phyloP scores from a whole-genome alignment of 30 jellyfish, hydroid and myxozoan species.

The Pseudorhiza aurosa region DNA sequence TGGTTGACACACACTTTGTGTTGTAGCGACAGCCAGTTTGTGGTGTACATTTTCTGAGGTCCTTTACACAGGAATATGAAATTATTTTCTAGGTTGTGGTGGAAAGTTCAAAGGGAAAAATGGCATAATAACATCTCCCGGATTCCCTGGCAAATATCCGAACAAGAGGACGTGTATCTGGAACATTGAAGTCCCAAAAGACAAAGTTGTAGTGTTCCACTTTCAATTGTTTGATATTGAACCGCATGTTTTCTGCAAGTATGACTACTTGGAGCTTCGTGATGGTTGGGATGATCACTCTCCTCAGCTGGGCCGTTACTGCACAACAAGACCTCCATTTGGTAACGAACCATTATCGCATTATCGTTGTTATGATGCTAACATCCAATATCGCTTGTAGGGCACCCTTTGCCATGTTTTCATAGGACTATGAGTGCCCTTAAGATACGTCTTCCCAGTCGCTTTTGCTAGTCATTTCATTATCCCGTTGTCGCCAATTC shows the following conservation, averaged over 20 bases:
- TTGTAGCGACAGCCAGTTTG: too few relatives aligned
- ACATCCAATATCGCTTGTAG: too few relatives aligned
- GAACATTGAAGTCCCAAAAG: conserved; percentile 84
- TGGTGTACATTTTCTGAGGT: too few relatives aligned
- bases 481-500: too few relatives aligned
- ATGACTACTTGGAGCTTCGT: conserved; percentile 86
- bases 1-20: too few relatives aligned
- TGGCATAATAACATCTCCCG: conserved; percentile 84
- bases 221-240: conserved; percentile 79
- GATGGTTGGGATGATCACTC: conserved; percentile 93
- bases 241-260: conserved; percentile 80
- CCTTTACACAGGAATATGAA: too few relatives aligned
- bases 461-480: too few relatives aligned
- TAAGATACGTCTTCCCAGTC: too few relatives aligned
- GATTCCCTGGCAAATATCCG: conserved; percentile 84
- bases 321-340: conserved; percentile 84
- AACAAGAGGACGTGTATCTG: conserved; percentile 88
- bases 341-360: conserved; percentile 63
- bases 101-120: conserved; percentile 44
- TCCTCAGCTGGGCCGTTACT: conserved; percentile 85
- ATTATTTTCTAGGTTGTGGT: conserved; percentile 95
- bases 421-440: too few relatives aligned
- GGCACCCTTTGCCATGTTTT: too few relatives aligned
- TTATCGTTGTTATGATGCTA: too few relatives aligned
- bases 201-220: conserved; percentile 64